Conservation (phyloP, 2,113 vertebrate species). For the Glareola pratincola region DNA sequence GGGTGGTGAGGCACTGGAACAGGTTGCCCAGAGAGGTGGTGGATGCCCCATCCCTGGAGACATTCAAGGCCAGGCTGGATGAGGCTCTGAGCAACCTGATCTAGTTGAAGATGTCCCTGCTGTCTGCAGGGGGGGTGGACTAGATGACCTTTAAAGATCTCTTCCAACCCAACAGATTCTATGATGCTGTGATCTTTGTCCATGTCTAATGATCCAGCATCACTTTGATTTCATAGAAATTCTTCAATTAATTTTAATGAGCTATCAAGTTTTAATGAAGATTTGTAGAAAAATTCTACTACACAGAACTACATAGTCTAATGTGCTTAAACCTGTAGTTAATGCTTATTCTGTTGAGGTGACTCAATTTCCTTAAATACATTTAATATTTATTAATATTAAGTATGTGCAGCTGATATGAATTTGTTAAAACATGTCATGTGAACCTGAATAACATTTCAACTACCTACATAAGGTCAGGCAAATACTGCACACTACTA, state of each 20-base stretch:
- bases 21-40: no score
- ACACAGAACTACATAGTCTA: not conserved
- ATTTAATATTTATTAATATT: not conserved
- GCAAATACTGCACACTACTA: not conserved
- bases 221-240: not conserved
- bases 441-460: not conserved
- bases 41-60: no score
- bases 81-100: no score
- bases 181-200: not conserved
- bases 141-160: no score
- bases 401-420: not conserved
- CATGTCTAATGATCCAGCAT: not conserved
- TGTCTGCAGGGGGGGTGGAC: no score
- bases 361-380: not conserved
- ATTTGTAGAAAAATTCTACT: not conserved
- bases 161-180: no score
- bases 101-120: no score
- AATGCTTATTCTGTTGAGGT: not conserved
- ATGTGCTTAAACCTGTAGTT: not conserved
- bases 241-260: not conserved
- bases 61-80: no score
- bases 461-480: not conserved
- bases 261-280: not conserved
- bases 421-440: not conserved
- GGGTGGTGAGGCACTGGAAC: no score